A percentile compares a stretch with the other conserved stretches of the same genome.
phyloP scores from a whole-genome alignment of 92 coral and sea anemone species.

The Pocillopora meandrina region DNA sequence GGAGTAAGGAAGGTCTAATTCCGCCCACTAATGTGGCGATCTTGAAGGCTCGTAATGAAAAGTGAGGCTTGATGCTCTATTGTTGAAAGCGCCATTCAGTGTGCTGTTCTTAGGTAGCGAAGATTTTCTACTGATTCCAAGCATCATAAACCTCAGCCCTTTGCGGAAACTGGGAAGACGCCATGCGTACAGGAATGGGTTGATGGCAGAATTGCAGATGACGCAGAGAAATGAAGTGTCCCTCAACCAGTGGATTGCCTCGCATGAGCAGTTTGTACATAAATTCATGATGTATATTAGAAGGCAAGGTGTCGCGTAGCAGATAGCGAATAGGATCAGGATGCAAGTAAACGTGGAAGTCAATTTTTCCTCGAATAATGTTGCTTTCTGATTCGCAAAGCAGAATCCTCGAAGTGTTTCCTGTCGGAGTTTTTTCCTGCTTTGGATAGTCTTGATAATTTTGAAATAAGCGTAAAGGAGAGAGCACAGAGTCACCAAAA shows the following conservation, averaged over 20 bases:
- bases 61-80: neutral
- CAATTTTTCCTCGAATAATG: slow-evolving; percentile 15
- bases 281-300: slow-evolving; percentile 38
- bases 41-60: neutral
- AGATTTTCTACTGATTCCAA: neutral
- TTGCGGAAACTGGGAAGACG: slow-evolving; percentile 44
- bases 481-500: slow-evolving; percentile 2
- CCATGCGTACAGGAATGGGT: slow-evolving; percentile 41
- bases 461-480: slow-evolving; percentile 16
- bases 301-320: slow-evolving; percentile 35
- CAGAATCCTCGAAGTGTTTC: slow-evolving; percentile 14
- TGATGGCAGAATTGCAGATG: slow-evolving; percentile 36
- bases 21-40: no score
- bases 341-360: slow-evolving; percentile 24
- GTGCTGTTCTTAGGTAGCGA: neutral
- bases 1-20: no score
- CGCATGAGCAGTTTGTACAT: slow-evolving; percentile 31
- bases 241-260: slow-evolving; percentile 35
- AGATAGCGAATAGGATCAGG: slow-evolving; percentile 31
- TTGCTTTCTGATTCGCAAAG: slow-evolving; percentile 6
- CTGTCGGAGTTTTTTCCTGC: slow-evolving; percentile 22
- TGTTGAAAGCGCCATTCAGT: neutral
- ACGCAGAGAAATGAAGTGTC: slow-evolving; percentile 30
- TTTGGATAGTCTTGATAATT: slow-evolving; percentile 16
- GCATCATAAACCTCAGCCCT: slow-evolving; percentile 1